Percentiles rank a stretch among this genome's conserved stretches.
phyloP scores from a whole-genome alignment of 1,140 invertebrate genomes.

The Prorops nasuta region DNA sequence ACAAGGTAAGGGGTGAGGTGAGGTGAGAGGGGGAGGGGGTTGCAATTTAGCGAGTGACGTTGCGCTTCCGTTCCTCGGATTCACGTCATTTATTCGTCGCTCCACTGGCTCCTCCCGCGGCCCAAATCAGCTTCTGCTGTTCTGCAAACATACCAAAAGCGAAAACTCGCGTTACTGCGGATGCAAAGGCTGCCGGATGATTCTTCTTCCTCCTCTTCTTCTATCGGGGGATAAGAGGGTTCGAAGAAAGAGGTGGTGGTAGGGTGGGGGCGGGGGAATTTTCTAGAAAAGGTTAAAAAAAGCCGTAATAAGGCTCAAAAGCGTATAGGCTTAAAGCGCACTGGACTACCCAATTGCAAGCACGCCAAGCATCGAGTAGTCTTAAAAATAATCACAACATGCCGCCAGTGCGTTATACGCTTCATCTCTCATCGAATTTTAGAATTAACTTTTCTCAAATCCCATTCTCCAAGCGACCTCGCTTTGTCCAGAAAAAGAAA shows the following conservation, averaged over 20 bases:
- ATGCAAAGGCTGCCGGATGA: conserved; percentile 42
- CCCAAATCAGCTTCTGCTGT: conserved; percentile 43
- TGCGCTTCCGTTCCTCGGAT: conserved; percentile 51
- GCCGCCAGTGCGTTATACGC: no score
- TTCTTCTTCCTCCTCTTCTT: conserved; percentile 25
- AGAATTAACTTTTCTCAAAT: no score
- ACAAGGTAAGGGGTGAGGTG: conserved; percentile 24
- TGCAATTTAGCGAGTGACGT: conserved; percentile 52
- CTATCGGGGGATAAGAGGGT: neutral
- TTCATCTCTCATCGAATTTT: no score
- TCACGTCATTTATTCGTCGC: conserved; percentile 55
- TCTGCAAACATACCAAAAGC: conserved; percentile 55
- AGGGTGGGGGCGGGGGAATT: neutral
- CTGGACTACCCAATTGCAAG: conserved; percentile 30
- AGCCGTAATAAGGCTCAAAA: no score
- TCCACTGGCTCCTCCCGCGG: conserved; percentile 46
- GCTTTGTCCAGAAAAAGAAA: no score
- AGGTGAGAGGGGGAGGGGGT: conserved; percentile 30
- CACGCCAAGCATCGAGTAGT: conserved; percentile 12
- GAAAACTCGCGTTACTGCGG: conserved; percentile 50
- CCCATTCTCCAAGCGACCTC: no score
- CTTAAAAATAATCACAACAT: no score
- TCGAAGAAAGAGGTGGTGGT: neutral
- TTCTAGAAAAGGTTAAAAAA: no score
- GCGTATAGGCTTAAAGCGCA: conserved; percentile 17